A percentile compares a stretch with the other conserved stretches of the same genome.
These are phyloP conservation scores for Drosophila formosana DNA, from an alignment of 2,888 invertebrate species.

Conservation along the genomic window DNA sequence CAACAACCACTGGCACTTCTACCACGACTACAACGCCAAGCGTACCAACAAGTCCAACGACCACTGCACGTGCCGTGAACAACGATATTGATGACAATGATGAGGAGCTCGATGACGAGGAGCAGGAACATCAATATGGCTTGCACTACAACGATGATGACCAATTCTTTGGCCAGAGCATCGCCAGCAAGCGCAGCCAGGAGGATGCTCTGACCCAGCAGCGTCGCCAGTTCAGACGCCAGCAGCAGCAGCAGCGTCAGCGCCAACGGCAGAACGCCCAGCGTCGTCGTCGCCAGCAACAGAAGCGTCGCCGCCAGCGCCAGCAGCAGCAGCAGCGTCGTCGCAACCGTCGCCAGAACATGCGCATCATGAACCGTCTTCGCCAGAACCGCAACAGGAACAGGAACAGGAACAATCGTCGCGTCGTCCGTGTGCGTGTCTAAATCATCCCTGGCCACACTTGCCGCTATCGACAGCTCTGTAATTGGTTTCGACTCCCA, in stretches of 20 bases:
- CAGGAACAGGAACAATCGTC: conserved; percentile 36
- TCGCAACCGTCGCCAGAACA: conserved; percentile 47
- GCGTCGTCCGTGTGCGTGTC: conserved; percentile 38
- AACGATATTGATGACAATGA: conserved; percentile 26
- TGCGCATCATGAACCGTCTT: conserved; percentile 50
- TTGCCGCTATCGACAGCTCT: neutral
- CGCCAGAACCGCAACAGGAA: conserved; percentile 44
- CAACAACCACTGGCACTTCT: neutral
- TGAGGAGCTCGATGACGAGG: conserved; percentile 32
- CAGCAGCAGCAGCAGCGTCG: conserved; percentile 50
- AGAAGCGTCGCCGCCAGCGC: conserved; percentile 49
- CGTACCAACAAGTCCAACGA: neutral
- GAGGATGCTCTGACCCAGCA: conserved; percentile 33
- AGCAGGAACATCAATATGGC: conserved; percentile 24
- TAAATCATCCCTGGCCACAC: conserved; percentile 3
- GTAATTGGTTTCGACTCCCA: conserved; percentile 7
- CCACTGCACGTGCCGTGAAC: conserved; percentile 7
- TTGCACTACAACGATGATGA: conserved; percentile 34
- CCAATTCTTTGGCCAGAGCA: conserved; percentile 11
- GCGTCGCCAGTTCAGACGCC: conserved; percentile 45
- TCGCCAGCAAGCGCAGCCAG: conserved; percentile 41
- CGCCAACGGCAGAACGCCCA: conserved; percentile 42
- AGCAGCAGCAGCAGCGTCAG: conserved; percentile 44
- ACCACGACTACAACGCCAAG: neutral
- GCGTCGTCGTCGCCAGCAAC: conserved; percentile 58